Percentiles rank a stretch among this genome's conserved stretches.
Conservation (phyloP, 2,888 invertebrate genomes). For the Cryptosula pallasiana region DNA sequence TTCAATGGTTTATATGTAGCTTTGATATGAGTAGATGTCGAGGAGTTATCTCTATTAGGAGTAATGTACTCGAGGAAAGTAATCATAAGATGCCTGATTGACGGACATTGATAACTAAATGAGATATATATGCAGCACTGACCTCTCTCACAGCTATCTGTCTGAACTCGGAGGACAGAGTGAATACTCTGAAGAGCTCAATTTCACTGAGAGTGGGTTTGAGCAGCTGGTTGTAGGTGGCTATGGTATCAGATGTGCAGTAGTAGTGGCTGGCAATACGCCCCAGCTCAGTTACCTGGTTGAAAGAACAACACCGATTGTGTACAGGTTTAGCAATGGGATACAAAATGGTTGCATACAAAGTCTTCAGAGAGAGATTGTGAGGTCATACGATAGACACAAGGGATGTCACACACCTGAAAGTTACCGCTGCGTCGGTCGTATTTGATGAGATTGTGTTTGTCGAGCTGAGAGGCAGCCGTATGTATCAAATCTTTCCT, state of each 20-base stretch:
- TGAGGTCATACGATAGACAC: too few relatives aligned
- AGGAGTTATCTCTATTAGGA: too few relatives aligned
- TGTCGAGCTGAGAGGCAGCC: slow-evolving; percentile 82
- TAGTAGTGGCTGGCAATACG: slow-evolving; percentile 98
- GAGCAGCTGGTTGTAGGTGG: slow-evolving; percentile 89
- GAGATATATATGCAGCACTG: too few relatives aligned
- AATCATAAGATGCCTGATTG: too few relatives aligned
- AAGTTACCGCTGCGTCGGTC: slow-evolving; percentile 74
- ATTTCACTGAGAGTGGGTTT: slow-evolving; percentile 96
- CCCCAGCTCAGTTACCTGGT: slow-evolving; percentile 88
- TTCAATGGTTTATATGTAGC: too few relatives aligned
- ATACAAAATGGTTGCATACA: too few relatives aligned
- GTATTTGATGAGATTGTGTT: slow-evolving; percentile 90
- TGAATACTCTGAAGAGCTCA: slow-evolving; percentile 93
- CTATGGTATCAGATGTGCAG: slow-evolving; percentile 93
- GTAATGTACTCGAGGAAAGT: too few relatives aligned
- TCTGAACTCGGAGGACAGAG: slow-evolving; percentile 90
- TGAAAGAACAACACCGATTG: too few relatives aligned
- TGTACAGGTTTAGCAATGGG: too few relatives aligned
- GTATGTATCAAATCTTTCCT: slow-evolving; percentile 93
- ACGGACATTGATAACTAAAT: too few relatives aligned
- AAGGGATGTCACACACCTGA: slow-evolving; percentile 60
- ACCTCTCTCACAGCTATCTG: slow-evolving; percentile 71
- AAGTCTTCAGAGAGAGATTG: too few relatives aligned
- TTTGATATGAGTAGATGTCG: too few relatives aligned